Percentiles rank a stretch among this genome's conserved stretches.
These are phyloP conservation scores for Haliclona indistincta DNA, from an alignment of 37 sponge, comb jelly and placozoan genomes.

Conservation along the genomic window DNA sequence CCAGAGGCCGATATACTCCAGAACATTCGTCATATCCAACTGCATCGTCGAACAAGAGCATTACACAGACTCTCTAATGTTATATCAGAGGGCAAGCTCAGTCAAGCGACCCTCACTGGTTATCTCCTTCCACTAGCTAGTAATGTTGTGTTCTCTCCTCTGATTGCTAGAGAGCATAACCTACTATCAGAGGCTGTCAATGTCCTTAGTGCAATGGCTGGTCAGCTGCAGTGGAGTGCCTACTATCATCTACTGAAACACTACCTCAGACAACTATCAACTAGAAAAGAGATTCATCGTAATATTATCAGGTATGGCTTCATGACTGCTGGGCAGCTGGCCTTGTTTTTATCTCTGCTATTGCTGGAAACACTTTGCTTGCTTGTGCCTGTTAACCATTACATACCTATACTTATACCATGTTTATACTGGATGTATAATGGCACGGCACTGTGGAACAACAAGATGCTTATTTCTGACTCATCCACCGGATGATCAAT, in stretches of 20 bases:
- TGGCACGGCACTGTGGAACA: no score
- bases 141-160: constrained; percentile 52
- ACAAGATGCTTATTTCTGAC: no score
- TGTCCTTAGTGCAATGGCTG: constrained; percentile 63
- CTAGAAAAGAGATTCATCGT: constrained; percentile 47
- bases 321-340: neutral
- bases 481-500: no score
- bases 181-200: constrained; percentile 71
- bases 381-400: no score
- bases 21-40: constrained; percentile 87
- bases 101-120: constrained; percentile 27
- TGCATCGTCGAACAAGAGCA: constrained; percentile 74
- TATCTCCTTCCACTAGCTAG: constrained; percentile 74
- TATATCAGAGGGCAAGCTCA: constrained; percentile 25
- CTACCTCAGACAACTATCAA: constrained; percentile 66
- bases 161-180: constrained; percentile 63
- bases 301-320: constrained; percentile 56
- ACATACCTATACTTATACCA: no score
- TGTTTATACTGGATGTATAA: no score
- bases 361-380: no score
- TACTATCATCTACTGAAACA: constrained; percentile 62
- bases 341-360: no score
- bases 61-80: constrained; percentile 43
- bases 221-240: constrained; percentile 57
- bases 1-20: constrained; percentile 89